phyloP scores from a whole-genome alignment of 2,113 vertebrate genomes.

The Ascaphus truei region DNA sequence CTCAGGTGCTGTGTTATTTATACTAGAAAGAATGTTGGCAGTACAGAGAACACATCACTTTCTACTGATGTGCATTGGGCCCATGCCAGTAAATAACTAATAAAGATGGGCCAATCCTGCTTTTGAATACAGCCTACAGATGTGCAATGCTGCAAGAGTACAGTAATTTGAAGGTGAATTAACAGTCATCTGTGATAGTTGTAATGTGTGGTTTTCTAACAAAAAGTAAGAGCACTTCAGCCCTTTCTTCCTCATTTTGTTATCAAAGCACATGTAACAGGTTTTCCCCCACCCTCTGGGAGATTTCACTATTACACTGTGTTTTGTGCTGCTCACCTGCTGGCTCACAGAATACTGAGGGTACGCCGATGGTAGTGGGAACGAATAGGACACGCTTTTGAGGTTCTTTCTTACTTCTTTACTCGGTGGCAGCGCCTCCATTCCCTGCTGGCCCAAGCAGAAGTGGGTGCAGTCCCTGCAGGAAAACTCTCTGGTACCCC shows the following conservation, averaged over 20 bases:
- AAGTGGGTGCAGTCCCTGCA: no score
- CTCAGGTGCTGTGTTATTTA: neutral
- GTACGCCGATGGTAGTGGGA: no score
- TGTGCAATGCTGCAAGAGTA: neutral
- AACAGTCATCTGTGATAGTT: neutral
- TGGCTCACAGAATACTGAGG: no score
- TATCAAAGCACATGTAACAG: neutral
- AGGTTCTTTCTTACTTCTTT: no score
- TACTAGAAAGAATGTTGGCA: neutral
- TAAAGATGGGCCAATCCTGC: neutral
- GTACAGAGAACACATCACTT: neutral
- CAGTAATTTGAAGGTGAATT: neutral
- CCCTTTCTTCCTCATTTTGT: neutral
- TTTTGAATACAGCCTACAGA: neutral
- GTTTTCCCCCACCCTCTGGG: no score
- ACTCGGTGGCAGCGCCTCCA: no score
- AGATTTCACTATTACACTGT: no score
- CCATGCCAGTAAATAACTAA: neutral
- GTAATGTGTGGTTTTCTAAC: neutral
- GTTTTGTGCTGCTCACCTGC: no score
- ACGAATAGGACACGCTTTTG: no score
- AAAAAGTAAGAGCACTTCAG: neutral
- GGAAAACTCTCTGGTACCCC: no score
- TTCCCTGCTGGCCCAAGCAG: no score
- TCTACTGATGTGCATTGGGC: neutral